Evolutionary conservation across 2,888 invertebrate genomes (phyloP), one percentile per base, ranked within the genome.

Genomic region (Eremobia ochroleuca): DNA sequence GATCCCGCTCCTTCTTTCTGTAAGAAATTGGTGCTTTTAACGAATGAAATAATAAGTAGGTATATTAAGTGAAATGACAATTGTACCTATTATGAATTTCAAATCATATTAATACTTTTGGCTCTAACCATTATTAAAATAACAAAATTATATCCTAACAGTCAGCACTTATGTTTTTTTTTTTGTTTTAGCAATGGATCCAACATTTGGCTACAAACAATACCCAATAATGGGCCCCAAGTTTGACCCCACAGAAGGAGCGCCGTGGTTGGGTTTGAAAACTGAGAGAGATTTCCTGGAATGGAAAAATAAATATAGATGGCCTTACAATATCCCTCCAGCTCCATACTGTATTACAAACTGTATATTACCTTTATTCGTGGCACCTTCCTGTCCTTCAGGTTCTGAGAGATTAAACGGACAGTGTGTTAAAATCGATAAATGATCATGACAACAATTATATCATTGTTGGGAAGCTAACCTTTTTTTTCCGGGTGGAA

Each of bases 121-220:
- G n/a, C n/a, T n/a, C n/a, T n/a, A n/a, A n/a, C n/a, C n/a, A n/a
- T n/a, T n/a, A n/a, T n/a, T n/a, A n/a, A n/a, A n/a, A n/a, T n/a
- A n/a, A n/a, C n/a, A n/a, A n/a, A n/a, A n/a, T n/a, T n/a, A n/a
- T n/a, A n/a, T n/a, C n/a, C n/a, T n/a, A n/a, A 71, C 9, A 52
- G n/a, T 72, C 37, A 62, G 18, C 21, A 21, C 37, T n/a, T 15
- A 79, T 76, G 73, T 58, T 31, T 34, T 52, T 67, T 43, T 59
- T n/a, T 31, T 34, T 49, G 18, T 49, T 28, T 4, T 58, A 3
- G 13, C 28, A 5, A 74, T 55, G 52, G 18, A 11, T 25, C 28
- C 34, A 46, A 55, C 31, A 5, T n/a, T 40, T 52, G 55, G 34
- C 18, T 58, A 49, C 49, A 49, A 49, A 49, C 21, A 49, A 49